Conservation (phyloP, 2,888 invertebrate genomes). For the Cyaniris semiargus region DNA sequence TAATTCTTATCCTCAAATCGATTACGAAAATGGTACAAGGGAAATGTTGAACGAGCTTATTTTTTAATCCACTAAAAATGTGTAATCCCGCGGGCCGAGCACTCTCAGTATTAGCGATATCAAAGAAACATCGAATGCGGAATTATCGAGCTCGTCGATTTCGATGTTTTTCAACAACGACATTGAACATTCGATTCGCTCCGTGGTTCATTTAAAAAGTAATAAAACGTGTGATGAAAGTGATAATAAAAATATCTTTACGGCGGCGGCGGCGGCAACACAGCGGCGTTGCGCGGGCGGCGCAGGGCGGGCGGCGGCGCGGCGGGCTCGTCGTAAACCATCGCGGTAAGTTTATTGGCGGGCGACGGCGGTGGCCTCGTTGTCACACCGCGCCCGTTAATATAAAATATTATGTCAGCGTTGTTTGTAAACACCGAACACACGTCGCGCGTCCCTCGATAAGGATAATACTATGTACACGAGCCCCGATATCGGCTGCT, state of each 20-base stretch:
- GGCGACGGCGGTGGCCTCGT: background rate
- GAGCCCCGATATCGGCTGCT: background rate
- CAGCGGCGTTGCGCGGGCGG: background rate
- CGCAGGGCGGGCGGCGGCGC: background rate
- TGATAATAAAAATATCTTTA: constrained; percentile 14
- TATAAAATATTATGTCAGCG: background rate
- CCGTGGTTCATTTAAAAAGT: constrained; percentile 19
- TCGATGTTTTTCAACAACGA: background rate
- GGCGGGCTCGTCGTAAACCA: background rate
- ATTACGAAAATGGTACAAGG: background rate
- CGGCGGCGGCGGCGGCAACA: background rate
- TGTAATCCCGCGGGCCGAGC: background rate
- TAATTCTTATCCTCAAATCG: no score
- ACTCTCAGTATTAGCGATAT: background rate
- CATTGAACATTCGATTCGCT: background rate
- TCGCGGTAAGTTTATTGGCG: background rate
- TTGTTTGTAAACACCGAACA: constrained; percentile 2
- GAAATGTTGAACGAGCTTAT: background rate
- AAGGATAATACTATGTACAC: background rate
- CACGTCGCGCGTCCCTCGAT: background rate
- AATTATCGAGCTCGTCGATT: background rate
- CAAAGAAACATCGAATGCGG: background rate
- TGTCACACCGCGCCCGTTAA: background rate
- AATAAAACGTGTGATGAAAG: background rate
- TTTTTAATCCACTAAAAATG: background rate